phyloP scores from a whole-genome alignment of 2,113 vertebrate species.

The Labrus mixtus region DNA sequence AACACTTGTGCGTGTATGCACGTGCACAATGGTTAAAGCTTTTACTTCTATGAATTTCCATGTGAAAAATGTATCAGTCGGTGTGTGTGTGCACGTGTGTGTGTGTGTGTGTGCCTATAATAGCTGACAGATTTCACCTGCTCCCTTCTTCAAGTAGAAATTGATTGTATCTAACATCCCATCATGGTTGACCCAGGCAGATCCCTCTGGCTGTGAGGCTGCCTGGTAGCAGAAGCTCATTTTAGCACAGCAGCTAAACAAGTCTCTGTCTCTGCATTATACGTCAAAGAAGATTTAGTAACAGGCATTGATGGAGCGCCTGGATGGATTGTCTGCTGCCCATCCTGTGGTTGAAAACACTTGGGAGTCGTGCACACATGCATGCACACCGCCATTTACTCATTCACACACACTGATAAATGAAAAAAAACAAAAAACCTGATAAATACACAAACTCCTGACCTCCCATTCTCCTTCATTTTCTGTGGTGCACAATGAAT shows the following conservation, averaged over 20 bases:
- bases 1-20: neutral
- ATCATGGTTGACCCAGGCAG: conserved; percentile 57
- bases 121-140: conserved; percentile 47
- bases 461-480: too few species aligned
- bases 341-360: neutral
- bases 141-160: conserved; percentile 43
- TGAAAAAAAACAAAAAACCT: neutral
- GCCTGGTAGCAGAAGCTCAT: conserved; percentile 30
- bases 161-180: conserved; percentile 57
- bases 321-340: neutral
- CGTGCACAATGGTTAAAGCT: neutral
- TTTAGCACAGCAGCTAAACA: conserved; percentile 32
- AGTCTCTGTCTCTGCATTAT: conserved; percentile 25
- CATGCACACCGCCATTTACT: neutral
- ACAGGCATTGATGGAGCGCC: neutral
- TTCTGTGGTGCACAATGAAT: neutral
- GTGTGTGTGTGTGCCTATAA: conserved; percentile 10
- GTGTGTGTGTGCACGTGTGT: neutral
- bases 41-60: conserved; percentile 27
- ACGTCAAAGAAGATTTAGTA: neutral
- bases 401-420: neutral
- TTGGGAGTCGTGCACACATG: neutral
- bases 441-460: too few species aligned
- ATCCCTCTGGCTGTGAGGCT: conserved; percentile 21
- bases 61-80: neutral